A percentile compares a stretch with the other conserved stretches of the same genome.
Evolutionary conservation across 2,797 vertebrate genomes (phyloP).

Genomic region (Octomys mimax): DNA sequence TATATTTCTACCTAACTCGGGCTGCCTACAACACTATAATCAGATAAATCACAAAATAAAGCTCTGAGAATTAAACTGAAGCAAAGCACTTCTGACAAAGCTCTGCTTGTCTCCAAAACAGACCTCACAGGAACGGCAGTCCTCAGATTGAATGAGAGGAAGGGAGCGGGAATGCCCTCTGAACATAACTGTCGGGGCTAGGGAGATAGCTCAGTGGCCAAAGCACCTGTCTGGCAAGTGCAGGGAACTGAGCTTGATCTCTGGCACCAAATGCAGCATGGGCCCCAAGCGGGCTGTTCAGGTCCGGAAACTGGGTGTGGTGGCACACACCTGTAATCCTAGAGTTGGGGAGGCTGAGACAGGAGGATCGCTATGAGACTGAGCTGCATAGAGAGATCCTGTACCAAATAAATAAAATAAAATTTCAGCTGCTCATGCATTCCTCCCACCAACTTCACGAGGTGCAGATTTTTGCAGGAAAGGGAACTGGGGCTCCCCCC

Average conservation of each 20-base stretch:
- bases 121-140: neutral
- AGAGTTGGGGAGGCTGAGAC: too few species aligned
- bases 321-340: too few species aligned
- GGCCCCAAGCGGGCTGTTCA: too few species aligned
- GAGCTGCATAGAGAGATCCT: too few species aligned
- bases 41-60: slow-evolving; percentile 49
- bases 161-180: neutral
- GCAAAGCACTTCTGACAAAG: neutral
- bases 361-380: too few species aligned
- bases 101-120: neutral
- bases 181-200: neutral
- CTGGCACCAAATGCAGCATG: too few species aligned
- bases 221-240: too few species aligned
- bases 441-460: neutral
- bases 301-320: too few species aligned
- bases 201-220: too few species aligned
- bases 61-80: neutral
- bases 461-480: neutral
- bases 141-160: neutral
- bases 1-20: too few species aligned
- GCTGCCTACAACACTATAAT: neutral
- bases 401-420: too few species aligned
- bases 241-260: too few species aligned
- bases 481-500: neutral
- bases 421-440: neutral